Base-by-base conservation (phyloP, 1,140 invertebrate species). In the Magallana gigas region DNA sequence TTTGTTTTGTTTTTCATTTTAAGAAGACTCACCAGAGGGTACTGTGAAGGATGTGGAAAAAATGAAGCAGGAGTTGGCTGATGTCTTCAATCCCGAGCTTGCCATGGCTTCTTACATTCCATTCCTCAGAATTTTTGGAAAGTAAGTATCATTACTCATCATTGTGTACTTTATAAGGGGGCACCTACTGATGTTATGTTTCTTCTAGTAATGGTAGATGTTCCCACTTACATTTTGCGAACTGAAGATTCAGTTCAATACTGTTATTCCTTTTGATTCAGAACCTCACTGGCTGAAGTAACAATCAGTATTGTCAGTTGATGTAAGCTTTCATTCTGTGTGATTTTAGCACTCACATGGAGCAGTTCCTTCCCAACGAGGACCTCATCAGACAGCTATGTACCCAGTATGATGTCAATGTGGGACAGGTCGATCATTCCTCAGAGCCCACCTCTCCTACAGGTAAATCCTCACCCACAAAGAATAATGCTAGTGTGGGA, bases 81-180 rank as follows among this genome's bases (percentile, higher is more conserved):
- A 96, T 91, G 97, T 98, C 1, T 98, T 99, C 91, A 97, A 97
- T 7, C 95, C 96, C 8, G 97, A 98, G 92, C 94, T 99, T 86
- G 98, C 98, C 8, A 97, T 98, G 91, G 96, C 96, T 64, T 96
- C 97, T 1, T 99, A 98, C 93, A 95, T 97, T 64, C 96, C 97
- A 0, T 98, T 99, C 92, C 96, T 97, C 85, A 96, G 96, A 88
- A 96, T 97, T 89, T 95, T 98, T 81, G 97, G 97, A 23, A 94
- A 93, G 94, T 95, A 88, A 80, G 89, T 29, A 8, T 8, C n/a
- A 48, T 2, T 48, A 48, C 36, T 2, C 36, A 48, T 48, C 36
- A 48, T 48, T 48, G 5, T 48, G 36, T 48, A 48, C 36, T 48
- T 48, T 48, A 48, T 48, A 48, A 48, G 36, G 36, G 36, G 36